phyloP scores from a whole-genome alignment of 2,113 vertebrate species.

The Myotis davidii region DNA sequence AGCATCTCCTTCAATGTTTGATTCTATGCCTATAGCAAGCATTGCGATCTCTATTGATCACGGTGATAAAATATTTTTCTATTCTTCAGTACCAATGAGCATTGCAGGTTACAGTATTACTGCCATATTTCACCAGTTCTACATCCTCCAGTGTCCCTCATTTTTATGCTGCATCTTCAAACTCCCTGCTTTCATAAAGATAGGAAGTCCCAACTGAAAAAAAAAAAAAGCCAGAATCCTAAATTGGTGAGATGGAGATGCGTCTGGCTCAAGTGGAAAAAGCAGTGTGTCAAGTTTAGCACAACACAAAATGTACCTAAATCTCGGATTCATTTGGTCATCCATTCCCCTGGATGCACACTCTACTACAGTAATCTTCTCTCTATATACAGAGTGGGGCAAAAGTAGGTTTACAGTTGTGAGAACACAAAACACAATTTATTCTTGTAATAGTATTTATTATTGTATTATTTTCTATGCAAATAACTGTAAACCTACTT shows the following conservation, averaged over 20 bases:
- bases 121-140: not conserved
- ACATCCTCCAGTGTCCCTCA: not conserved
- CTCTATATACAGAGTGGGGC: not conserved
- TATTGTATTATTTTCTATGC: not conserved
- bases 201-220: not conserved
- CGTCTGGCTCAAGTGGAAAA: not conserved
- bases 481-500: not conserved
- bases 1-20: not conserved
- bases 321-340: not conserved
- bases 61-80: not conserved
- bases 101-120: not conserved
- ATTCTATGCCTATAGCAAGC: not conserved
- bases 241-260: not conserved
- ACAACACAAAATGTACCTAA: not conserved
- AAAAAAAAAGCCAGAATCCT: not conserved
- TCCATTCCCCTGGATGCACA: not conserved
- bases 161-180: not conserved
- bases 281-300: not conserved
- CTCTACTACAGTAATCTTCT: not conserved
- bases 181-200: not conserved
- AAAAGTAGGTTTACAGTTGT: not conserved
- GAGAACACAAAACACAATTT: not conserved
- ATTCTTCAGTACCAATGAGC: not conserved
- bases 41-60: not conserved
- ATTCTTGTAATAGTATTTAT: not conserved